Evolutionary conservation across 1,140 invertebrate genomes (phyloP).

Genomic region (Drosophila kikkawai): DNA sequence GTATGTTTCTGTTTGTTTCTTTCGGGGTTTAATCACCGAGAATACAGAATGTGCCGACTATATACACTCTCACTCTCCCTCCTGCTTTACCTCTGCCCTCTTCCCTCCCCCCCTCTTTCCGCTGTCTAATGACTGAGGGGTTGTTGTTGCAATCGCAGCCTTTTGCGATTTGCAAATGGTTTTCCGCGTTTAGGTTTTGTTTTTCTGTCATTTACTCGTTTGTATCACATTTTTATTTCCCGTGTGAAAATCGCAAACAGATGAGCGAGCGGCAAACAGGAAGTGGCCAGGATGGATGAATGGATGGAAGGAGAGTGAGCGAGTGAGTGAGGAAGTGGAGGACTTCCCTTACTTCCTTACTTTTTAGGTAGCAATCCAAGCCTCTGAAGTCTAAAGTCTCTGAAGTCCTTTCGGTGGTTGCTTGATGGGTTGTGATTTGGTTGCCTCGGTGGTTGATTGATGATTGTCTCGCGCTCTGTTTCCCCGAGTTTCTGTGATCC

Average conservation of each 20-base stretch:
- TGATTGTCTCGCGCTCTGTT: constrained; percentile 46
- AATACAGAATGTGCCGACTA: constrained; percentile 18
- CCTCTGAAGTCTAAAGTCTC: constrained; percentile 19
- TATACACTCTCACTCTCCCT: constrained; percentile 23
- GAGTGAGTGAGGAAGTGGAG: constrained; percentile 7
- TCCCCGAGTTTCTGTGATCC: constrained; percentile 26
- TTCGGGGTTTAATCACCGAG: constrained; percentile 64
- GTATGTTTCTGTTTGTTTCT: constrained; percentile 68
- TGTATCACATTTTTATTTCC: constrained; percentile 83
- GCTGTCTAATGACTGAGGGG: constrained; percentile 32
- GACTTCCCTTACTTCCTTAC: constrained; percentile 8
- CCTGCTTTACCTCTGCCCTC: background rate
- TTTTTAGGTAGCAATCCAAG: constrained; percentile 39
- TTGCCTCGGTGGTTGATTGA: constrained; percentile 78
- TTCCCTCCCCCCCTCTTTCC: background rate
- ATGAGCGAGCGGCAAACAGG: constrained; percentile 50
- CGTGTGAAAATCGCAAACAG: constrained; percentile 77
- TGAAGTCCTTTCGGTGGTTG: constrained; percentile 65
- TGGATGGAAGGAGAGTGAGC: background rate
- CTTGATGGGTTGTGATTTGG: constrained; percentile 68
- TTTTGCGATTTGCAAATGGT: constrained; percentile 79
- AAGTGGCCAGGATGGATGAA: constrained; percentile 45
- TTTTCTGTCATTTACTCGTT: constrained; percentile 70
- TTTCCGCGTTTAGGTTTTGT: constrained; percentile 82
- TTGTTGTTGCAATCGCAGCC: constrained; percentile 44